phyloP scores from a whole-genome alignment of 2,113 vertebrate genomes.

The Caranx melampygus region DNA sequence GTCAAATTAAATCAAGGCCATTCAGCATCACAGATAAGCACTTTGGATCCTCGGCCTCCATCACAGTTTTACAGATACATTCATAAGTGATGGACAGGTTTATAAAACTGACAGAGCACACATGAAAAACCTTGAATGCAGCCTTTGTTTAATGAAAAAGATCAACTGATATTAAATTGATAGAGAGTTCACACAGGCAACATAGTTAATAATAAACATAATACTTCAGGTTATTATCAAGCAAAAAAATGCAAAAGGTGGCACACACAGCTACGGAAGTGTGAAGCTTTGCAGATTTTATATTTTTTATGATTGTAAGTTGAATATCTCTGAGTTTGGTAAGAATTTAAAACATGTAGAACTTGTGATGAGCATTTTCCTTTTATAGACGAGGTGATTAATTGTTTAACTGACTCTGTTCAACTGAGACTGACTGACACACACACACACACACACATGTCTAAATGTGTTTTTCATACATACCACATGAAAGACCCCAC shows the following conservation, averaged over 20 bases:
- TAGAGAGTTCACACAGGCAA: not conserved
- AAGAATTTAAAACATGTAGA: too few species aligned
- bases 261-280: not conserved
- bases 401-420: not conserved
- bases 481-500: slow-evolving; percentile 71
- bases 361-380: too few species aligned
- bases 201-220: not conserved
- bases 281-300: not conserved
- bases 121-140: not conserved
- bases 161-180: not conserved
- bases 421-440: not conserved
- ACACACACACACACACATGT: slow-evolving; percentile 16
- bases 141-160: not conserved
- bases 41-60: not conserved
- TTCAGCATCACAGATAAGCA: not conserved
- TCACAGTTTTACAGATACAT: not conserved
- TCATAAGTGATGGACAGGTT: not conserved
- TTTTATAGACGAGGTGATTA: too few species aligned
- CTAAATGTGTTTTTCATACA: slow-evolving; percentile 56
- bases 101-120: not conserved
- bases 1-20: slow-evolving; percentile 39
- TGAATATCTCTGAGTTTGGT: not conserved
- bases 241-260: not conserved
- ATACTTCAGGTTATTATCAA: not conserved
- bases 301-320: not conserved